Conservation (phyloP, 2,113 vertebrate genomes). For the Salminus brasiliensis region DNA sequence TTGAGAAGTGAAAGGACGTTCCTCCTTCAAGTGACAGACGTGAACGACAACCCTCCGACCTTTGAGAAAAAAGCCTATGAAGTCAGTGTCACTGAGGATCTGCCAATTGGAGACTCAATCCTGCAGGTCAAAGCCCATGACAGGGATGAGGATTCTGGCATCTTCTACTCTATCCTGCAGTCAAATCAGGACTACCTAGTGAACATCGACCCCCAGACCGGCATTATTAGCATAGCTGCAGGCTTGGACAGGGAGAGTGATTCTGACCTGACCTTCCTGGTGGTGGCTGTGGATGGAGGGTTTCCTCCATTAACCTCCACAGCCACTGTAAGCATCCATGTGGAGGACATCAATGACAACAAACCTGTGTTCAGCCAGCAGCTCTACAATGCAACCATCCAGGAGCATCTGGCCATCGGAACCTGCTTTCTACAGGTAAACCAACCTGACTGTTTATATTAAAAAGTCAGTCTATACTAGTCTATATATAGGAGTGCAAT, state of each 20-base stretch:
- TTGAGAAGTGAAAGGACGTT: constrained; percentile 74
- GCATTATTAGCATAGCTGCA: constrained; percentile 74
- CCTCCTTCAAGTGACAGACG: constrained; percentile 77
- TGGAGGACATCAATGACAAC: constrained; percentile 90
- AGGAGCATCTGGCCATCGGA: constrained; percentile 77
- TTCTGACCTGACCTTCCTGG: constrained; percentile 74
- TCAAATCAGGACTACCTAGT: constrained; percentile 66
- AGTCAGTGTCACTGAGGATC: constrained; percentile 79
- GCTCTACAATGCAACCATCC: constrained; percentile 80
- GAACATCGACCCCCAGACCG: constrained; percentile 75
- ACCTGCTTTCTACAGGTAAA: constrained; percentile 88
- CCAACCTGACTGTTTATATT: background rate
- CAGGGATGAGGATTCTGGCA: constrained; percentile 74
- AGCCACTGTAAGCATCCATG: constrained; percentile 76
- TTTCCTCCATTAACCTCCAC: constrained; percentile 77
- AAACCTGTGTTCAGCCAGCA: constrained; percentile 84
- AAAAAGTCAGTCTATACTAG: background rate
- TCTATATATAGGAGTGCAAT: background rate
- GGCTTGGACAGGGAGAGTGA: constrained; percentile 82
- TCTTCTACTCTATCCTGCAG: constrained; percentile 76
- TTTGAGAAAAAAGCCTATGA: constrained; percentile 77
- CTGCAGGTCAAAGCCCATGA: constrained; percentile 79
- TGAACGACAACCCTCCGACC: constrained; percentile 83
- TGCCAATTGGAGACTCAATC: constrained; percentile 75
- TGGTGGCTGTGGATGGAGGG: constrained; percentile 83